Evolutionary conservation across 2,888 invertebrate species (phyloP).

Genomic region (Ellobium chinense): DNA sequence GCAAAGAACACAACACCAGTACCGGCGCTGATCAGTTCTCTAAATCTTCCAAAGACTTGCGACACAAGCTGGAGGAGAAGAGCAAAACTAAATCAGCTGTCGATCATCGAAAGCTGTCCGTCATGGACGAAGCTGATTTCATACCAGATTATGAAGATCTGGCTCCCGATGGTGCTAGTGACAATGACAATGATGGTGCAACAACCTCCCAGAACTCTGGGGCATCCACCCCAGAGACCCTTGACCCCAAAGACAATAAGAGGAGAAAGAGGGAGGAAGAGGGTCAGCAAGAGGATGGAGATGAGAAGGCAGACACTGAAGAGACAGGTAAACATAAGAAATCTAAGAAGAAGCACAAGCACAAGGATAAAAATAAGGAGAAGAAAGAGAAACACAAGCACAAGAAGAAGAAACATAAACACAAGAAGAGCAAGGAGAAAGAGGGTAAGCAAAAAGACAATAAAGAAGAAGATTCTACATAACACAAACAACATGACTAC

Average conservation of each 20-base stretch:
- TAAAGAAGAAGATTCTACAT: neutral
- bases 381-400: conserved; percentile 45
- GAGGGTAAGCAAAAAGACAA: conserved; percentile 27
- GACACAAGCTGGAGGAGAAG: conserved; percentile 49
- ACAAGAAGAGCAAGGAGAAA: conserved; percentile 39
- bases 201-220: conserved; percentile 36
- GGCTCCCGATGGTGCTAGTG: conserved; percentile 37
- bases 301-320: neutral
- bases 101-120: conserved; percentile 67
- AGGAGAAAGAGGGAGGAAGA: conserved; percentile 28
- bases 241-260: neutral
- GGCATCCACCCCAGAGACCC: conserved; percentile 8
- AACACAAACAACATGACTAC: too few relatives aligned
- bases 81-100: conserved; percentile 38
- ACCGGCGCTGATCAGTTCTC: conserved; percentile 16
- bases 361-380: conserved; percentile 23
- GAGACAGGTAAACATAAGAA: conserved; percentile 27
- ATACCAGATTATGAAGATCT: conserved; percentile 73
- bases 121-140: conserved; percentile 73
- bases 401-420: conserved; percentile 43
- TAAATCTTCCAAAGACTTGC: conserved; percentile 44
- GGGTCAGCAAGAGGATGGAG: neutral
- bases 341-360: conserved; percentile 40
- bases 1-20: conserved; percentile 15
- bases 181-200: conserved; percentile 29